Conservation (phyloP, 2,797 vertebrate species). For the Darevskia nairensis region DNA sequence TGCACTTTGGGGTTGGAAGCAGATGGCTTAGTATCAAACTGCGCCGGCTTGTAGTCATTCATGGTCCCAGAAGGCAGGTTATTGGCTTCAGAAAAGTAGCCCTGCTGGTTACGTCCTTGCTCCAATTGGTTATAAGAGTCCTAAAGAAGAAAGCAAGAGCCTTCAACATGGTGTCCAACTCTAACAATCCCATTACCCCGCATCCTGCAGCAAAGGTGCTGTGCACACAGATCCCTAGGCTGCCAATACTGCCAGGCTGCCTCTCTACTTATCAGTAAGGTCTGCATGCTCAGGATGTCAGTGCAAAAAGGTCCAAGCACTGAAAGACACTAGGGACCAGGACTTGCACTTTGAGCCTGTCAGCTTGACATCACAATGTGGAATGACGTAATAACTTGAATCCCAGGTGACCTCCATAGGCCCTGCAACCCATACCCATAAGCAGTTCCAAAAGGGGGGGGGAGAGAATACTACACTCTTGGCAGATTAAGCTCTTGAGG, state of each 20-base stretch:
- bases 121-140: slow-evolving; percentile 78
- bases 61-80: slow-evolving; percentile 62
- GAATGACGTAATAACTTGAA: slow-evolving; percentile 10
- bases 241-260: slow-evolving; percentile 9
- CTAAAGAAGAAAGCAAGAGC: slow-evolving; percentile 53
- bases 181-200: not conserved
- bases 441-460: not conserved
- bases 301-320: slow-evolving; percentile 22
- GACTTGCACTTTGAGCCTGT: slow-evolving; percentile 16
- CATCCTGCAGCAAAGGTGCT: slow-evolving; percentile 1
- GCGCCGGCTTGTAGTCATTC: not conserved
- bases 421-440: slow-evolving; percentile 5
- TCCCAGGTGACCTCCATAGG: not conserved
- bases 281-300: slow-evolving; percentile 16
- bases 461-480: not conserved
- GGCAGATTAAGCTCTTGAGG: not conserved
- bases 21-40: slow-evolving; percentile 18
- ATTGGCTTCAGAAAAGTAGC: slow-evolving; percentile 62
- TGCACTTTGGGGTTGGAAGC: slow-evolving; percentile 72
- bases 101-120: slow-evolving; percentile 70
- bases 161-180: slow-evolving; percentile 21
- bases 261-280: slow-evolving; percentile 31
- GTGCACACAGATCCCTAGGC: slow-evolving; percentile 22
- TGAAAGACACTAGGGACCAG: not conserved
- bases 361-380: slow-evolving; percentile 51